Base-by-base conservation (phyloP, 1,140 invertebrate species). In the Zaprionus taronus region DNA sequence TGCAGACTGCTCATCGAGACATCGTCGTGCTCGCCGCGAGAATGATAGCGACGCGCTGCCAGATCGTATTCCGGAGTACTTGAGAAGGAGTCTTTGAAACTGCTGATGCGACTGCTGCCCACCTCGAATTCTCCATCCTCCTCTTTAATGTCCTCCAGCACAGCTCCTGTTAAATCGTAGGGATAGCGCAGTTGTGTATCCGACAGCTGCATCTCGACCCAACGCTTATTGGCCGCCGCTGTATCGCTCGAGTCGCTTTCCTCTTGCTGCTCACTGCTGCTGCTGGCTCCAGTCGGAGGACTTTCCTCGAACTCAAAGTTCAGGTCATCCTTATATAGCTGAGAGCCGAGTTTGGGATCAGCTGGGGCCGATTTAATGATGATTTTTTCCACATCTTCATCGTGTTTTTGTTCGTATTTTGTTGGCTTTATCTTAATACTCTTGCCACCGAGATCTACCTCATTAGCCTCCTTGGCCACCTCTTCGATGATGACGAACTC, bases 141-240 rank as follows among this genome's bases (percentile, higher is more conserved):
- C 93, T 98, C 97, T 93, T 98, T 97, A 56, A 98, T 98, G 85
- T 98, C 97, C 93, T 98, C 97, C 26, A 98, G 92, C n/a, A 96
- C 96, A 17, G 96, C 96, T 65, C 96, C 94, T 81, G 97, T 96
- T 74, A 97, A 96, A 56, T 95, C 96, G 79, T 95, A 95, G 1
- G 94, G 94, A 72, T 95, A 95, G 6, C 95, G 93, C 20, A 94
- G 93, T 91, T 95, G 95, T 20, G 95, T 95, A 60, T 96, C 95
- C 6, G 95, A 95, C 78, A 97, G 96, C 77, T 98, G 97, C 95
- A 97, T 97, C 93, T 97, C 97, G 56, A 97, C 96, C 97, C 97
- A 98, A 67, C 96, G 96, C 86, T 97, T 97, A 61, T 96, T 96
- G 6, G 95, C 96, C 83, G 97, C 96, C 51, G 96, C 94, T 81